phyloP scores from a whole-genome alignment of 2,113 vertebrate genomes.

The Caranx ignobilis region DNA sequence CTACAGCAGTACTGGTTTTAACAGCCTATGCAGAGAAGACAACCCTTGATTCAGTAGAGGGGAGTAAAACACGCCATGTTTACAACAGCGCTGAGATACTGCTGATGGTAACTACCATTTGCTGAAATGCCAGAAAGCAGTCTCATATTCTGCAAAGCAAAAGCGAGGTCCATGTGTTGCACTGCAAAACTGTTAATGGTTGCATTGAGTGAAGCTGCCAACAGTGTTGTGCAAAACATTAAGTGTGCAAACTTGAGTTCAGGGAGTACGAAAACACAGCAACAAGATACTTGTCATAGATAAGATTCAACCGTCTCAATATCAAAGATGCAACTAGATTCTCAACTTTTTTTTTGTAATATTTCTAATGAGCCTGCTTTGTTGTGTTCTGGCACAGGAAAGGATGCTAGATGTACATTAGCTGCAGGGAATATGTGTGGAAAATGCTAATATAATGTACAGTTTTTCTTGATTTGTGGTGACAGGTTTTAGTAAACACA shows the following conservation, averaged over 20 bases:
- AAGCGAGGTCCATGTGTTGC: slow-evolving; percentile 2
- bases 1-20: background rate
- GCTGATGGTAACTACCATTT: slow-evolving; percentile 22
- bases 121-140: slow-evolving; percentile 48
- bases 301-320: background rate
- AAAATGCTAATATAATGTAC: background rate
- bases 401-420: background rate
- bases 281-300: slow-evolving; percentile 49
- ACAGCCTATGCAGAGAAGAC: background rate
- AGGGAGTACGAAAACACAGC: slow-evolving; percentile 9
- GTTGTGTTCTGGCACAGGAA: background rate
- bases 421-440: too few relatives aligned
- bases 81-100: slow-evolving; percentile 23
- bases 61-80: background rate
- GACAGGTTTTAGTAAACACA: background rate
- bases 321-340: background rate
- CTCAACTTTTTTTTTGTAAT: background rate
- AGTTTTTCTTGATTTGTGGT: background rate
- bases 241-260: slow-evolving; percentile 61
- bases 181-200: slow-evolving; percentile 40
- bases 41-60: background rate
- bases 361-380: background rate
- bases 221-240: slow-evolving; percentile 30
- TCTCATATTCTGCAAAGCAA: slow-evolving; percentile 57
- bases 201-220: slow-evolving; percentile 55